Conservation (phyloP, 2,113 vertebrate species). For the Corynorhinus townsendii region DNA sequence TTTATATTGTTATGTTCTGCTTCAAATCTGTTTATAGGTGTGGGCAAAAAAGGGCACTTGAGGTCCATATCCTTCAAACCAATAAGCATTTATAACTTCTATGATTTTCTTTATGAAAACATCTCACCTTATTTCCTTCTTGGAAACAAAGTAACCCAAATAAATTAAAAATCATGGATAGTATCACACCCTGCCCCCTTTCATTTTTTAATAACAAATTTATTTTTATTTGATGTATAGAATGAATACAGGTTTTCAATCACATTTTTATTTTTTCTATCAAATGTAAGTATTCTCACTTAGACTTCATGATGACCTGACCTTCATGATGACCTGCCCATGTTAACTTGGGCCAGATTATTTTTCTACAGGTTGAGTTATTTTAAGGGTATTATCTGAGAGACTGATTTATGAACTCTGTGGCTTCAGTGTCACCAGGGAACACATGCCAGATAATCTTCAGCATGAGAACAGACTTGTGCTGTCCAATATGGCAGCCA, state of each 20-base stretch:
- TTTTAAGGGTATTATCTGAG: not conserved
- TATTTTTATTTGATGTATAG: not conserved
- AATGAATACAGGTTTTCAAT: not conserved
- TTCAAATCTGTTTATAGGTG: not conserved
- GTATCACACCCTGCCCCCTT: not conserved
- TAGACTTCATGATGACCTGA: not conserved
- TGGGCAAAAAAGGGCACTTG: not conserved
- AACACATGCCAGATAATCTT: not conserved
- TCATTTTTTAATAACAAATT: not conserved
- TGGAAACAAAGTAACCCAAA: not conserved
- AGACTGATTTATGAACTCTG: not conserved
- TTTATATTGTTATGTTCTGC: rapidly evolving
- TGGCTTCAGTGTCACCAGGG: not conserved
- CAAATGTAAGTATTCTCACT: not conserved
- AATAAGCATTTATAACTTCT: not conserved
- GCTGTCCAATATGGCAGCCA: not conserved
- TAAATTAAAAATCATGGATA: not conserved
- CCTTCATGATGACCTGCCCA: not conserved
- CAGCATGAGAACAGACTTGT: not conserved
- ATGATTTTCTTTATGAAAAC: not conserved
- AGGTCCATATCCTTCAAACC: not conserved
- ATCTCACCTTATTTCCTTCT: not conserved
- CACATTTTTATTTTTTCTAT: not conserved
- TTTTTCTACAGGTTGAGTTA: not conserved
- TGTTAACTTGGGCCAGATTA: not conserved